Conservation (phyloP, 2,113 vertebrate genomes). For the Casuarius casuarius region DNA sequence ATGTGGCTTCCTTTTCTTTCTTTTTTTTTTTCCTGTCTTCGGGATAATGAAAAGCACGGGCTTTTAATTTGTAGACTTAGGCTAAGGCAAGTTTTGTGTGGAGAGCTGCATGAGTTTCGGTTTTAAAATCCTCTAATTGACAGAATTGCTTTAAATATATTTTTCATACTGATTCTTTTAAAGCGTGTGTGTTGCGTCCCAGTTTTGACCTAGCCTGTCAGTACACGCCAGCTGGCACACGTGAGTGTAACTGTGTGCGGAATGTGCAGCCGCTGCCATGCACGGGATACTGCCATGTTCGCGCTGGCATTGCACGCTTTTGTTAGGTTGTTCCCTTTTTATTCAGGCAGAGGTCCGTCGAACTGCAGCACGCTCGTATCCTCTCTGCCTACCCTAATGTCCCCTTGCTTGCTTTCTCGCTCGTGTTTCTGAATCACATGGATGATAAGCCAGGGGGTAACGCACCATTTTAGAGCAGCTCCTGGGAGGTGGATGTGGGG, state of each 20-base stretch:
- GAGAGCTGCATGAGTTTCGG: constrained; percentile 79
- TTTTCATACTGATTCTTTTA: constrained; percentile 27
- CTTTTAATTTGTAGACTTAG: constrained; percentile 79
- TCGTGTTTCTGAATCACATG: rapidly evolving
- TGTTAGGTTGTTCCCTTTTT: not conserved
- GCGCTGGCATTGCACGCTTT: not conserved
- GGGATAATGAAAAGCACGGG: constrained; percentile 82
- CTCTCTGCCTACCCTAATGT: not conserved
- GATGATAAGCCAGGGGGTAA: not conserved
- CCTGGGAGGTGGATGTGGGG: not conserved
- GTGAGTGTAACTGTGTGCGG: not conserved
- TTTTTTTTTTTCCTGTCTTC: constrained; percentile 66
- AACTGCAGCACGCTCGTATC: not conserved
- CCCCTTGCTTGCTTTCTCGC: not conserved
- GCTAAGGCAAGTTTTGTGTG: constrained; percentile 74
- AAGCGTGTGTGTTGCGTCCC: constrained; percentile 51
- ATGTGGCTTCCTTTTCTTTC: constrained; percentile 74
- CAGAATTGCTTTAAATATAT: constrained; percentile 65
- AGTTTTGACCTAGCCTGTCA: constrained; percentile 68
- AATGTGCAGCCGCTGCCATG: not conserved
- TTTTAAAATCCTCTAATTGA: constrained; percentile 74
- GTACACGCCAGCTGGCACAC: not conserved
- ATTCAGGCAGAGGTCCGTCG: not conserved
- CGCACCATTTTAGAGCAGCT: not conserved
- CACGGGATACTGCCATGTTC: not conserved